phyloP scores from a whole-genome alignment of 2,888 invertebrate genomes.

The Erannis defoliaria region DNA sequence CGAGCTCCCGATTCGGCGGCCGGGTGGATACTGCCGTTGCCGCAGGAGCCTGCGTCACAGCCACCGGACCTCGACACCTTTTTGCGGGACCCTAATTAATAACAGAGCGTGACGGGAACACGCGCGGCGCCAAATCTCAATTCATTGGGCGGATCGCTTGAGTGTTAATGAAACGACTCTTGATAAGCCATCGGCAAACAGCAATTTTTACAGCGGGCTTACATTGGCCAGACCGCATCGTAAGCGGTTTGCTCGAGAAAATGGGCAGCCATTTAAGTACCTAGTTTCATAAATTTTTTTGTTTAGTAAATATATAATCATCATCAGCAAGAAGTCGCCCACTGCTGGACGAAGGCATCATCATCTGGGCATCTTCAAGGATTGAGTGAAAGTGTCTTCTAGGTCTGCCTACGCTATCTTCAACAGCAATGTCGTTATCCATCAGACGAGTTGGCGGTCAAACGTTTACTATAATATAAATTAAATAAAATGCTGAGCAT shows the following conservation, averaged over 20 bases:
- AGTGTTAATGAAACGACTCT: slow-evolving; percentile 55
- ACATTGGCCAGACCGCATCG: slow-evolving; percentile 10
- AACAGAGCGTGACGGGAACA: slow-evolving; percentile 72
- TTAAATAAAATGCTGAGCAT: too few species aligned
- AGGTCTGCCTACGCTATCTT: too few species aligned
- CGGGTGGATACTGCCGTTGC: slow-evolving; percentile 77
- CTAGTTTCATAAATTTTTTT: background rate
- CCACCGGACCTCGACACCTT: slow-evolving; percentile 79
- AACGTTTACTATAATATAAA: too few species aligned
- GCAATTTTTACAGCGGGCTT: slow-evolving; percentile 30
- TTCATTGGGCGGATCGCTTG: slow-evolving; percentile 50
- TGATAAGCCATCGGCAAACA: slow-evolving; percentile 43
- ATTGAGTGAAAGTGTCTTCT: too few species aligned
- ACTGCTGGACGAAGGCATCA: too few species aligned
- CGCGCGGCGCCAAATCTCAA: slow-evolving; percentile 63
- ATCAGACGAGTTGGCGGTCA: too few species aligned
- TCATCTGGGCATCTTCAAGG: too few species aligned
- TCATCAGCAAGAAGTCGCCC: too few species aligned
- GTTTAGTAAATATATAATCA: too few species aligned
- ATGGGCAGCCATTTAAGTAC: background rate
- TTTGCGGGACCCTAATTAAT: slow-evolving; percentile 83
- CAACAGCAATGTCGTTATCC: too few species aligned
- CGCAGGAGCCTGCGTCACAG: slow-evolving; percentile 83
- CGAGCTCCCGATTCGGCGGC: slow-evolving; percentile 65
- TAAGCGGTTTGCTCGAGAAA: slow-evolving; percentile 7